A percentile compares a stretch with the other conserved stretches of the same genome.
Conservation (phyloP, 2,797 vertebrate genomes). For the Rhinogobio ventralis region DNA sequence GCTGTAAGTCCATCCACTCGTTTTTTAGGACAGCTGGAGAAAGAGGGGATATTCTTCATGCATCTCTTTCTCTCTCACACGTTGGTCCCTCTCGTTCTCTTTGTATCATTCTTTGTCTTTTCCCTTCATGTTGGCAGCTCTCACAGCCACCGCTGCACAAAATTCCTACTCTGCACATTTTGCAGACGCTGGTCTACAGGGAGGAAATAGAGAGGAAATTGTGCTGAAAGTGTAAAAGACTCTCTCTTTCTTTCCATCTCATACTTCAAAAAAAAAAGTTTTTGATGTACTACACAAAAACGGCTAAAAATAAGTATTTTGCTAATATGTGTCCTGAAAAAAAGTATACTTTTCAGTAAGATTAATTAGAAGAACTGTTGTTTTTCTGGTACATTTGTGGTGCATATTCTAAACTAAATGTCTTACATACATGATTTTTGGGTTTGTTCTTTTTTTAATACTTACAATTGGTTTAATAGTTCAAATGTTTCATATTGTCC, state of each 20-base stretch:
- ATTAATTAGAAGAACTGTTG: background rate
- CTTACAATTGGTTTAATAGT: background rate
- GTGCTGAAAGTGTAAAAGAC: conserved; percentile 84
- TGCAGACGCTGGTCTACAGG: conserved; percentile 82
- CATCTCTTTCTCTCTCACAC: conserved; percentile 26
- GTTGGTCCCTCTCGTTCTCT: background rate
- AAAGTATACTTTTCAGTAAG: too few species aligned
- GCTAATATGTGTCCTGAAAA: background rate
- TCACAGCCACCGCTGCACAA: conserved; percentile 72
- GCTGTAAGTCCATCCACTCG: conserved; percentile 76
- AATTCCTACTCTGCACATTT: conserved; percentile 84
- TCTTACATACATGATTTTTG: background rate
- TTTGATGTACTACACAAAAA: background rate
- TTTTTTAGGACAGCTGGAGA: conserved; percentile 60
- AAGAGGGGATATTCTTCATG: conserved; percentile 58
- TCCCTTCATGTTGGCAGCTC: conserved; percentile 74
- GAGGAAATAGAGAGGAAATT: conserved; percentile 87
- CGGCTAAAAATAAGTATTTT: background rate
- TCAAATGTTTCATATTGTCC: background rate
- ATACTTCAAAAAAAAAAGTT: background rate
- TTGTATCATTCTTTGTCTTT: conserved; percentile 40
- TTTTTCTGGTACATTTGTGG: background rate
- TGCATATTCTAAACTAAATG: background rate
- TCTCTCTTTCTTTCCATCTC: conserved; percentile 42
- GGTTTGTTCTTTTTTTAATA: background rate